phyloP scores from a whole-genome alignment of 1,140 invertebrate species.

The Bombus breviceps region DNA sequence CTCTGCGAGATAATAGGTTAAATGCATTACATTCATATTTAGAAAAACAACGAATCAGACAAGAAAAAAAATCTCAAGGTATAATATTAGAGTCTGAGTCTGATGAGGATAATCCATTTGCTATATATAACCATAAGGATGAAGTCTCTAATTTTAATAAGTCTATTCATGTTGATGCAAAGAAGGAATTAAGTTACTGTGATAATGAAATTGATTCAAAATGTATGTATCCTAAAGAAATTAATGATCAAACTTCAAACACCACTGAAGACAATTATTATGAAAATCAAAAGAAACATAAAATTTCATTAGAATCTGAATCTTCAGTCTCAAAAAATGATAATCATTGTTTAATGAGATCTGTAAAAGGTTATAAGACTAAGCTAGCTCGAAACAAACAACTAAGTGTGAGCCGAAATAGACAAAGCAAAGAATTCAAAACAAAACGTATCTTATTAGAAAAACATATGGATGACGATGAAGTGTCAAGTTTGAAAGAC shows the following conservation, averaged over 20 bases:
- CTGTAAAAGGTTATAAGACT: not conserved
- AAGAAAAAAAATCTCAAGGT: conserved; percentile 71
- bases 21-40: conserved; percentile 70
- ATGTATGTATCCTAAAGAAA: not conserved
- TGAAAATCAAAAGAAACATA: not conserved
- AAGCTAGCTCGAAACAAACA: not conserved
- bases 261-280: not conserved
- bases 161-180: not conserved
- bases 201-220: not conserved
- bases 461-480: not conserved
- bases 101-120: conserved; percentile 73
- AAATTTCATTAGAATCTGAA: not conserved
- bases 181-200: not conserved
- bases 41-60: conserved; percentile 72
- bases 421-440: not conserved
- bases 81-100: conserved; percentile 73
- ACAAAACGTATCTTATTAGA: not conserved
- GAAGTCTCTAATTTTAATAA: conserved; percentile 6
- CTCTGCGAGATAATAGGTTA: conserved; percentile 66
- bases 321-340: not conserved
- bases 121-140: conserved; percentile 64
- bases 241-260: not conserved
- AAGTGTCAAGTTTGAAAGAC: not conserved
- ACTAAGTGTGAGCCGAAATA: not conserved
- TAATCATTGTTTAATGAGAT: not conserved